Evolutionary conservation across 2,888 invertebrate genomes (phyloP), one percentile per base, ranked within the genome.

Genomic region (Eretmocerus hayati): DNA sequence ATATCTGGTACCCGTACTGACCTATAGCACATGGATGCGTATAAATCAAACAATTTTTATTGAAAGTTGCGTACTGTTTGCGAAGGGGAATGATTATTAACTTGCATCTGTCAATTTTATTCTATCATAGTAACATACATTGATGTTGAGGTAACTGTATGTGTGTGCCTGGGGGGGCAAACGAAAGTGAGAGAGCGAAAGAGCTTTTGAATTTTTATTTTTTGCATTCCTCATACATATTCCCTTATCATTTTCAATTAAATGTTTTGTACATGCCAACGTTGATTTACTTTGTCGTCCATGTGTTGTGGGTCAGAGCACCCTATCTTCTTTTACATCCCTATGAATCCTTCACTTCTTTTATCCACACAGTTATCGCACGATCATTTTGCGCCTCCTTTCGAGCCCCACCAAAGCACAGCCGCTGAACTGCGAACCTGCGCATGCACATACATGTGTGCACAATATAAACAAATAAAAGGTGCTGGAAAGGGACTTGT

Each of bases 231-330:
- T 9, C 15, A n/a, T n/a, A n/a, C n/a, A n/a, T 46, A 44, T 51
- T 44, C 23, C 35, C 26, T 43, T 32, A 42, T 20, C 30, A 13
- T 49, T 35, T 35, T 26, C 42, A 41, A 23, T 20, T 48, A 15
- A 38, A 11, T 26, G 11, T 37, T 37, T 22, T 46, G 22, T 38
- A 33, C 18, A n/a, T 20, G n/a, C 16, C 16, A 40, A 48, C 48
- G 39, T 50, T 53, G 43, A 54, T 51, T n/a, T n/a, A n/a, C n/a
- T 58, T 56, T 58, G 59, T 68, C 66, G 70, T 71, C 70, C 70
- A 71, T 71, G 70, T 71, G 70, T 71, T 70, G 69, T 71, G 70
- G 70, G 70, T 71, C 70, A 71, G 70, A 71, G 70, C 70, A 69
- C 69, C 70, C 70, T 67, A 37, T 42, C 45, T 23, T 39, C 41